These are phyloP conservation scores for Stegana nigrithorax DNA, from an alignment of 2,888 invertebrate genomes.

Conservation along the genomic window DNA sequence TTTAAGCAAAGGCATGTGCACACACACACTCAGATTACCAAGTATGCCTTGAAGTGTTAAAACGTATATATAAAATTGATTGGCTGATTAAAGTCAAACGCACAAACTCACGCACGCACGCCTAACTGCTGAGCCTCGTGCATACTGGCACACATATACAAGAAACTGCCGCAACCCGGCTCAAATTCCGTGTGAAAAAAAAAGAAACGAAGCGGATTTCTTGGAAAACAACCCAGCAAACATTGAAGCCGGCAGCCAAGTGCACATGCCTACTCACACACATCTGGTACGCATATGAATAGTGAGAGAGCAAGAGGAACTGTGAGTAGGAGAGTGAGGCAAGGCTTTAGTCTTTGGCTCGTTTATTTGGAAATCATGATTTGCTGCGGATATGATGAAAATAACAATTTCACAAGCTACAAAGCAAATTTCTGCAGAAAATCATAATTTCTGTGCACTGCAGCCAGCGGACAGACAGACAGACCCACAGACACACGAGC, in stretches of 20 bases:
- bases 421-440: background rate
- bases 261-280: too few relatives aligned
- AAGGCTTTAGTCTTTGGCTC: background rate
- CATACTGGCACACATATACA: too few relatives aligned
- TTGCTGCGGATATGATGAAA: constrained; percentile 57
- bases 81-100: constrained; percentile 47
- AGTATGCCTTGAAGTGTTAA: constrained; percentile 43
- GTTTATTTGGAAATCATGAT: constrained; percentile 31
- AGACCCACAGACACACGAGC: background rate
- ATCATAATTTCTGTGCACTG: too few relatives aligned
- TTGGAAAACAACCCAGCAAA: too few relatives aligned
- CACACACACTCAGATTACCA: background rate
- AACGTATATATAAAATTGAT: constrained; percentile 49
- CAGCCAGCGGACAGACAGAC: too few relatives aligned
- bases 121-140: too few relatives aligned
- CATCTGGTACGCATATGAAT: background rate
- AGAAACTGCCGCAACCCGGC: too few relatives aligned
- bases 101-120: background rate
- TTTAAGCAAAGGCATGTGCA: background rate
- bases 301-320: background rate
- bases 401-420: constrained; percentile 36
- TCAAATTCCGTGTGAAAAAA: too few relatives aligned
- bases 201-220: too few relatives aligned
- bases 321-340: background rate
- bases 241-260: too few relatives aligned